Evolutionary conservation across 1,140 invertebrate species (phyloP), one percentile per base, ranked within the genome.

Genomic region (Archegozetes longisetosus): DNA sequence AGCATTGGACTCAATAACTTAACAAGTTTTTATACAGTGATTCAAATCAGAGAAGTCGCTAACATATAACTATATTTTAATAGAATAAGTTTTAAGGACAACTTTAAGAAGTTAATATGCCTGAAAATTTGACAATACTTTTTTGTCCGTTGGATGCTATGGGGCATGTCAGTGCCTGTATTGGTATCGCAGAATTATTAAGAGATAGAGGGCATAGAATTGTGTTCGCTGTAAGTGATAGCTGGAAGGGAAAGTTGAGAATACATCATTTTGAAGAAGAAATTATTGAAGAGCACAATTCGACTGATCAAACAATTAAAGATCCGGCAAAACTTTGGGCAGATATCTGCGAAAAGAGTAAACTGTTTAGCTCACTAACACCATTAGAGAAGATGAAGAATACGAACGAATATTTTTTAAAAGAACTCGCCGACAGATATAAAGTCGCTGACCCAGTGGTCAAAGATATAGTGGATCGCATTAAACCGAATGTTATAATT

Each of bases 171-270:
- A 61, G 40, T 32, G 32, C 59, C 17, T 32, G 24, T 20, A 32
- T 61, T 26, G 51, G 54, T 6, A 61, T 61, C 6, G 59, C 55
- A 1, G 53, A 59, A 23, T 14, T 14, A 26, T 24, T 61, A 14
- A 32, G n/a, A 2, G 13, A 40, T 12, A 12, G 20, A 14, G 53
- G 53, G n/a, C 59, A 61, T 50, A 55, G 48, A 48, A 27, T 53
- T n/a, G 53, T 60, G 20, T 61, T 61, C 46, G 53, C 27, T 2
- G 22, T 59, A n/a, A 13, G 28, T 12, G 22, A 14, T 2, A n/a
- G 23, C 23, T 58, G 53, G 59, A 13, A 22, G 4, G 55, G 55
- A 22, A 27, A 53, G 27, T 28, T 61, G 3, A 2, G 12, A 1
- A 17, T 40, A 58, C 22, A 22, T 1, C 56, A 53, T n/a, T 32